Evolutionary conservation across 2,888 invertebrate genomes (phyloP), one percentile per base, ranked within the genome.

Genomic region (Empis livida): DNA sequence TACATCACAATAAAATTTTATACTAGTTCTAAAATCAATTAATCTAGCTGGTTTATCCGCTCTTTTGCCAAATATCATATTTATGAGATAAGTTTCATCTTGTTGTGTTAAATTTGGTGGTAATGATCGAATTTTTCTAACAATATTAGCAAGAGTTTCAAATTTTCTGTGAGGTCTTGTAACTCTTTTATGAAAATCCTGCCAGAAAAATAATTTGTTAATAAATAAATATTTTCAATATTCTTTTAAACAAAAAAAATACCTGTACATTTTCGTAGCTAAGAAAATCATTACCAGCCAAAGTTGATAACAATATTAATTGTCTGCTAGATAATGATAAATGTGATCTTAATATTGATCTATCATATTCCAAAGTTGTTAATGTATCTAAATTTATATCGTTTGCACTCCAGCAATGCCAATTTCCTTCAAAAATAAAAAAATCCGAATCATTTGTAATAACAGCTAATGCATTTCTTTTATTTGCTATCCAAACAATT

Each of bases 391-490:
- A 23, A 47, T 53, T 13, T 1, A 50, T n/a, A 30, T 50, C 9
- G 2, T 15, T 32, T 6, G 45, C 14, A 11, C 49, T 47, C 46
- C 50, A 52, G 17, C 32, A 47, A 16, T 39, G 20, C 48, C 48
- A 52, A 11, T 49, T 38, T 3, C 53, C 53, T 23, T 45, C 37
- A 39, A 43, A 54, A 10, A 54, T 51, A 1, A 54, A 32, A 43
- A 51, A 54, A 32, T 52, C 51, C 1, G 52, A 35, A 43, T 54
- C 51, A 30, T 48, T 31, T 2, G 53, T 46, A 3, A 54, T 38
- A 10, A 54, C 31, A 4, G 52, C 53, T n/a, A 54, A 30, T 2
- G 52, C 52, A 2, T 43, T 31, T 20, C 43, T 44, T 20, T 32
- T 27, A 4, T 20, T 43, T 13, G 53, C 53, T 43, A 43, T 49